These are phyloP conservation scores for Andrena bucephala DNA, from an alignment of 2,888 invertebrate genomes.

Conservation along the genomic window DNA sequence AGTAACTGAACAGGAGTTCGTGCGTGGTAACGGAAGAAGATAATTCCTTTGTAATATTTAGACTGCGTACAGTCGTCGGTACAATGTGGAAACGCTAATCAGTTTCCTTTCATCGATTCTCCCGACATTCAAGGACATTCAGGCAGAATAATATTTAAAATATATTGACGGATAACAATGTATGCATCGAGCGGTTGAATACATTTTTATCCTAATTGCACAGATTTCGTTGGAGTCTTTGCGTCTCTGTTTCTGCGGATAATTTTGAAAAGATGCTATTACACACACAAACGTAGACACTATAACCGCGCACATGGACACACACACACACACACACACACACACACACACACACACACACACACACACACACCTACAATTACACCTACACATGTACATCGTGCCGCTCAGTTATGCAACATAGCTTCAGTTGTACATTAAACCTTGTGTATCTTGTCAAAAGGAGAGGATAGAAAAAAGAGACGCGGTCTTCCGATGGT, in stretches of 20 bases:
- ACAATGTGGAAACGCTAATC: slow-evolving; percentile 29
- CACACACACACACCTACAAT: not conserved
- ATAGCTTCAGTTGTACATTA: slow-evolving; percentile 64
- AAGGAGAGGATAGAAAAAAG: slow-evolving; percentile 49
- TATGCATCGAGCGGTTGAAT: slow-evolving; percentile 46
- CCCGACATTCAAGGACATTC: slow-evolving; percentile 25
- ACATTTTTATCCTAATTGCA: slow-evolving; percentile 56
- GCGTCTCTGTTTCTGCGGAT: slow-evolving; percentile 48
- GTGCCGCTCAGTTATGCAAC: slow-evolving; percentile 53
- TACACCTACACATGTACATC: slow-evolving; percentile 24
- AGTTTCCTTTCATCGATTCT: slow-evolving; percentile 33
- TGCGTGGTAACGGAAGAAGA: slow-evolving; percentile 46
- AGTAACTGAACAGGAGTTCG: slow-evolving; percentile 30
- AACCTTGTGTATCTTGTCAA: slow-evolving; percentile 57
- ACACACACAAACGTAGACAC: not conserved
- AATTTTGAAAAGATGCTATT: slow-evolving; percentile 40
- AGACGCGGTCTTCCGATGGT: slow-evolving; percentile 71
- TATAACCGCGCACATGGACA: not conserved
- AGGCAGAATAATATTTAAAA: slow-evolving; percentile 33
- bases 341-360: not conserved
- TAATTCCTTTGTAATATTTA: slow-evolving; percentile 37
- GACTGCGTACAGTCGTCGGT: slow-evolving; percentile 17
- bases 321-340: slow-evolving; percentile 5
- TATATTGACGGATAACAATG: slow-evolving; percentile 59
- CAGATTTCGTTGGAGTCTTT: slow-evolving; percentile 40